phyloP scores from a whole-genome alignment of 2,888 invertebrate species.

The Amphipoea oculea region DNA sequence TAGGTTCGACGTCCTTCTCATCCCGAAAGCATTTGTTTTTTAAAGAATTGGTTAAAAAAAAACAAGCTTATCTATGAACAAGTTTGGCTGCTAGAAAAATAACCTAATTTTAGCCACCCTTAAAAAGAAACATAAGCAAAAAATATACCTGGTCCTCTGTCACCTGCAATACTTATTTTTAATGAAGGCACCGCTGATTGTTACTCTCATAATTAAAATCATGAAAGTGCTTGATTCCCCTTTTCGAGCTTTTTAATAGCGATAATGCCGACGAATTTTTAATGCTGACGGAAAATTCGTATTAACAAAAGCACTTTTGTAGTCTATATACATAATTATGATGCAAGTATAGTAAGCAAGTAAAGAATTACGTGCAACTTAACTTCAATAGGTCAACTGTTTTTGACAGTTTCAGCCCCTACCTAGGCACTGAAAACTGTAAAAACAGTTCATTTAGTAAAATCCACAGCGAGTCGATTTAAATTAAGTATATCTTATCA shows the following conservation, averaged over 20 bases:
- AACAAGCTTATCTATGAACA: neutral
- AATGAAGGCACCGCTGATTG: constrained; percentile 18
- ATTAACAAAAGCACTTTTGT: neutral
- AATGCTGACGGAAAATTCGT: neutral
- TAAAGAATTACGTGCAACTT: neutral
- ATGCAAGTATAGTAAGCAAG: neutral
- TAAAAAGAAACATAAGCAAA: neutral
- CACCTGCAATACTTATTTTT: constrained; percentile 24
- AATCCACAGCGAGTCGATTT: neutral
- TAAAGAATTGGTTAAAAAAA: neutral
- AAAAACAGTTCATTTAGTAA: too few relatives aligned
- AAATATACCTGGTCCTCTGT: neutral
- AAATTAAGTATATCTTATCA: neutral
- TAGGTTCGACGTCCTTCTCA: neutral
- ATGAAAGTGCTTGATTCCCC: constrained; percentile 23
- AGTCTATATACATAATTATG: neutral
- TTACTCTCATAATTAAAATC: constrained; percentile 37
- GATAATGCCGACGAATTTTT: constrained; percentile 8
- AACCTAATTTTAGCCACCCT: neutral
- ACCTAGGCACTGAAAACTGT: too few relatives aligned
- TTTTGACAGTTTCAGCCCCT: neutral
- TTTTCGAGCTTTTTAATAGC: constrained; percentile 27
- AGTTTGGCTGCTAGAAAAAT: neutral
- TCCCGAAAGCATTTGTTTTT: neutral
- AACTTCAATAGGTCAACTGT: neutral